phyloP scores from a whole-genome alignment of 2,113 vertebrate genomes.

The rabbit (Oryctolagus cuniculus) region DNA sequence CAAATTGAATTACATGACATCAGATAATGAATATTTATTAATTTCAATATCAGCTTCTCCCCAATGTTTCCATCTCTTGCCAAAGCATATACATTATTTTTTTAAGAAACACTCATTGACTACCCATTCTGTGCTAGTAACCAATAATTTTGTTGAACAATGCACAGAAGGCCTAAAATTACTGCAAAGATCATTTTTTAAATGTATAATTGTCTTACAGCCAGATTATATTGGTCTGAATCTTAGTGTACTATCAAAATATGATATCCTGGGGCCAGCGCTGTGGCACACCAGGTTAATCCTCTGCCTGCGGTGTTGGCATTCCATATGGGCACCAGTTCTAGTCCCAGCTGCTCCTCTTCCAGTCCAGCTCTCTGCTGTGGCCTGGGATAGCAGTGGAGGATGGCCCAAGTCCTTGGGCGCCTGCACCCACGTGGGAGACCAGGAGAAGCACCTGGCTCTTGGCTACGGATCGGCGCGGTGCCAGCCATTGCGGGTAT shows the following conservation, averaged over 20 bases:
- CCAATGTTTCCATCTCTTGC: not conserved
- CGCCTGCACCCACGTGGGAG: too few relatives aligned
- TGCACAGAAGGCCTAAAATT: conserved; percentile 17
- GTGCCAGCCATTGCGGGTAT: too few relatives aligned
- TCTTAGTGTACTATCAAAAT: not conserved
- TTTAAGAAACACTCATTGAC: not conserved
- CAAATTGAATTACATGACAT: not conserved
- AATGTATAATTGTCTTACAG: not conserved
- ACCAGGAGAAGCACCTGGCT: too few relatives aligned
- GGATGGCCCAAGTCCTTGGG: too few relatives aligned
- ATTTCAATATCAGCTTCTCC: not conserved
- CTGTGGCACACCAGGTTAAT: too few relatives aligned
- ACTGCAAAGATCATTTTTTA: not conserved
- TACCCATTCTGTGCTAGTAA: not conserved
- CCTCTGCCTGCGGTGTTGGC: too few relatives aligned
- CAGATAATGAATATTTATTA: not conserved
- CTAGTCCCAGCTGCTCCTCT: too few relatives aligned
- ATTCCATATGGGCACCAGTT: too few relatives aligned
- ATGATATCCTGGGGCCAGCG: not conserved
- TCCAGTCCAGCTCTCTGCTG: too few relatives aligned
- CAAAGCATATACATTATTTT: not conserved
- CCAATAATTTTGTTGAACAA: conserved; percentile 35
- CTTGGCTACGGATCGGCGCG: too few relatives aligned
- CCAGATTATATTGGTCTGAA: not conserved
- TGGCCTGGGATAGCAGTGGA: too few relatives aligned